A percentile compares a stretch with the other conserved stretches of the same genome.
phyloP scores from a whole-genome alignment of 1,140 invertebrate species.

The Pygmarrhopalites habei region DNA sequence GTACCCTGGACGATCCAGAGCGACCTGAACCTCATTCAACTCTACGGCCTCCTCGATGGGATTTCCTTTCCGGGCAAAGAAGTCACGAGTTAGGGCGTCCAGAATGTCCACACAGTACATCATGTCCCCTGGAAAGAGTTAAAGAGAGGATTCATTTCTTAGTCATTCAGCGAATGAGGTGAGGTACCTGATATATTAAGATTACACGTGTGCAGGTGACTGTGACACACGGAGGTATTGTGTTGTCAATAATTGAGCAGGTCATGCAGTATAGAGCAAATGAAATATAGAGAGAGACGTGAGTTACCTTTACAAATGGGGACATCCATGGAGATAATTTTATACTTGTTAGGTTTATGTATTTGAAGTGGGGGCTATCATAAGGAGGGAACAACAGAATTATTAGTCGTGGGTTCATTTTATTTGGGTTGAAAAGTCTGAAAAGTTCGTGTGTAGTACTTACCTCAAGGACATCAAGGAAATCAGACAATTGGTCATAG shows the following conservation, averaged over 20 bases:
- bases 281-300: neutral
- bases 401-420: no score
- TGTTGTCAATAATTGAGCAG: neutral
- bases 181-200: neutral
- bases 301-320: constrained; percentile 77
- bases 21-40: constrained; percentile 60
- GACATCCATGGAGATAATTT: constrained; percentile 97
- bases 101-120: constrained; percentile 97
- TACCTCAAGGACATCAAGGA: constrained; percentile 82
- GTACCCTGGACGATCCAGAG: constrained; percentile 76
- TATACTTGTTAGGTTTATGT: constrained; percentile 97
- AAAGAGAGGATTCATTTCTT: constrained; percentile 1
- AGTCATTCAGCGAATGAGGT: neutral
- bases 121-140: constrained; percentile 56
- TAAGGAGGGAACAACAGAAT: no score
- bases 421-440: no score
- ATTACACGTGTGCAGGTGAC: neutral
- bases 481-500: constrained; percentile 86
- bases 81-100: constrained; percentile 86
- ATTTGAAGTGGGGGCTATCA: constrained; percentile 88
- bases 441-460: no score
- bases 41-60: constrained; percentile 82
- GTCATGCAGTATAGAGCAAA: neutral
- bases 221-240: neutral
- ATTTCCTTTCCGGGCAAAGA: constrained; percentile 91